phyloP scores from a whole-genome alignment of 2,797 vertebrate species.

The Tympanoctomys barrerae region DNA sequence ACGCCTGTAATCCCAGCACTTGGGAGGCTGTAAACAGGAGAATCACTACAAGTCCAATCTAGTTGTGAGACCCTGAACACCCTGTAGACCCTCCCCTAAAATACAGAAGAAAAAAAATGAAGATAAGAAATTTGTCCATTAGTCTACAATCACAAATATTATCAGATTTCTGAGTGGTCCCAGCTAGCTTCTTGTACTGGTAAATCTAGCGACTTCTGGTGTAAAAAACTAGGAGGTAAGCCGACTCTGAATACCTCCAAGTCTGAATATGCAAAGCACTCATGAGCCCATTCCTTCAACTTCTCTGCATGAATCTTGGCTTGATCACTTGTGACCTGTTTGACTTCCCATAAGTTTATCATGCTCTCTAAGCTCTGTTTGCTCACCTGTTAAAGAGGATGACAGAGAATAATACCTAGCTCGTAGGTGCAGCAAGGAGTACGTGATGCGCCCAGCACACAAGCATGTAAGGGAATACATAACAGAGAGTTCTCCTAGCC shows the following conservation, averaged over 20 bases:
- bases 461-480: not conserved
- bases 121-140: not conserved
- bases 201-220: not conserved
- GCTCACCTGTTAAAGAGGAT: not conserved
- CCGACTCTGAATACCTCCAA: not conserved
- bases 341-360: not conserved
- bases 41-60: too few species aligned
- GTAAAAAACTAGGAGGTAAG: not conserved
- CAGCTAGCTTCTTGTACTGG: not conserved
- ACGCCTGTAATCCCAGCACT: too few species aligned
- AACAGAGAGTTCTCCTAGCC: not conserved
- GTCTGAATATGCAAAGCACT: not conserved
- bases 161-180: conserved; percentile 5
- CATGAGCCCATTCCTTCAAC: not conserved
- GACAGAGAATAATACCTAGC: not conserved
- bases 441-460: not conserved
- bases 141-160: conserved; percentile 4
- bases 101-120: not conserved
- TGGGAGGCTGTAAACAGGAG: too few species aligned
- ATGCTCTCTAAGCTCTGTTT: not conserved
- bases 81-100: too few species aligned
- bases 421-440: not conserved
- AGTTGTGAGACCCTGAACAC: too few species aligned
- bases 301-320: conserved; percentile 2
- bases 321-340: not conserved